phyloP scores from a whole-genome alignment of 2,888 invertebrate species.

The Volucella inanis region DNA sequence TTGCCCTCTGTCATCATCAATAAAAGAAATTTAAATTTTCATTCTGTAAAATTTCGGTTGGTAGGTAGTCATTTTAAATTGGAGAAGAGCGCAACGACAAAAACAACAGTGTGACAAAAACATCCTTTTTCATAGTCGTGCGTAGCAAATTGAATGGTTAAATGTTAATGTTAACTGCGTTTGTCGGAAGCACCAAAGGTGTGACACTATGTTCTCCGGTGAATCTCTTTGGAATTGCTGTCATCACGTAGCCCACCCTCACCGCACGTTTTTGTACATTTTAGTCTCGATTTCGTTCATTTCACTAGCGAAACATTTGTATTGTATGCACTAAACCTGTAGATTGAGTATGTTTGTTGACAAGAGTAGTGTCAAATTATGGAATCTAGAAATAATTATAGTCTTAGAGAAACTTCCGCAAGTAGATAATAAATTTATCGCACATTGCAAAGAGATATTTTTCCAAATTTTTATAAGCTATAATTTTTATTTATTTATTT shows the following conservation, averaged over 20 bases:
- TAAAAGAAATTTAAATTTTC: conserved; percentile 72
- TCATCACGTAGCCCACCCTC: conserved; percentile 44
- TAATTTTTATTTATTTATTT: no score
- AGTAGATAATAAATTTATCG: no score
- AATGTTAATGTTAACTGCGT: conserved; percentile 72
- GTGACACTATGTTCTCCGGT: conserved; percentile 25
- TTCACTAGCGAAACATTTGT: not conserved
- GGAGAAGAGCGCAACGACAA: conserved; percentile 25
- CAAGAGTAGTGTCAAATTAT: no score
- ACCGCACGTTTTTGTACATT: conserved; percentile 11
- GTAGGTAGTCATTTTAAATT: conserved; percentile 38
- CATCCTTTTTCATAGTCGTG: conserved; percentile 70
- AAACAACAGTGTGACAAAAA: conserved; percentile 18
- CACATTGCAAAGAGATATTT: no score
- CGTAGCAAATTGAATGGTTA: conserved; percentile 72
- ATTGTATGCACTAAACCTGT: conserved; percentile 18
- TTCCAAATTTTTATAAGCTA: no score
- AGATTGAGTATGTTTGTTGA: no score
- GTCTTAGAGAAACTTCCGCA: no score
- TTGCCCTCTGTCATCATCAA: conserved; percentile 26
- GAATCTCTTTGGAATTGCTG: conserved; percentile 61
- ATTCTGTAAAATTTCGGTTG: conserved; percentile 66
- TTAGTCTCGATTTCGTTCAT: conserved; percentile 38
- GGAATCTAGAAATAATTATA: no score
- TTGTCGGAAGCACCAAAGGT: conserved; percentile 58